Percentiles rank a stretch among this genome's conserved stretches.
Conservation (phyloP, 2,797 vertebrate species). For the Pipistrellus pygmaeus region DNA sequence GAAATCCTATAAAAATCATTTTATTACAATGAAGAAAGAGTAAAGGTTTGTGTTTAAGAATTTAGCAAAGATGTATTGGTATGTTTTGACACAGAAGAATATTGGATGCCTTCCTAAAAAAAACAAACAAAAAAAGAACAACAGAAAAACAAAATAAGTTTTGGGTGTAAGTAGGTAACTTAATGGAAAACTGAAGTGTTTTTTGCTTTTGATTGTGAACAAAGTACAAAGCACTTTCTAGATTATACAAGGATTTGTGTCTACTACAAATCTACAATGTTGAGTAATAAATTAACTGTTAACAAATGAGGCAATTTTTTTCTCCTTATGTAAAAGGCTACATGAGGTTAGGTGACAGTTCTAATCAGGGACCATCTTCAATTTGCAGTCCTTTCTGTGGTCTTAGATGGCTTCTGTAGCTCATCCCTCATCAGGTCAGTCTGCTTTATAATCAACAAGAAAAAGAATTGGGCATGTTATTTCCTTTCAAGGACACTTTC, state of each 20-base stretch:
- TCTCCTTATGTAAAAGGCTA: background rate
- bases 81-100: background rate
- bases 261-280: background rate
- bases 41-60: background rate
- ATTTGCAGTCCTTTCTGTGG: background rate
- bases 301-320: background rate
- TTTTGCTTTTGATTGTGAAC: slow-evolving; percentile 17
- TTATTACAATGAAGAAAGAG: background rate
- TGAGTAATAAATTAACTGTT: background rate
- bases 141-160: background rate
- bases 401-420: background rate
- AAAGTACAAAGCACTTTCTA: background rate
- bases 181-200: background rate
- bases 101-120: background rate
- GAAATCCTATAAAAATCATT: background rate
- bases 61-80: background rate
- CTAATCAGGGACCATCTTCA: background rate
- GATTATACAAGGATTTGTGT: background rate
- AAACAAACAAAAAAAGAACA: background rate
- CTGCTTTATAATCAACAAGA: background rate
- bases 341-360: background rate
- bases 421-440: background rate
- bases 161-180: background rate
- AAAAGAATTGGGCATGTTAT: background rate
- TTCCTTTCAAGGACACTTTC: background rate